A percentile compares a stretch with the other conserved stretches of the same genome.
Conservation (phyloP, 1,140 invertebrate genomes). For the Pseudomyrmex cubaensis region DNA sequence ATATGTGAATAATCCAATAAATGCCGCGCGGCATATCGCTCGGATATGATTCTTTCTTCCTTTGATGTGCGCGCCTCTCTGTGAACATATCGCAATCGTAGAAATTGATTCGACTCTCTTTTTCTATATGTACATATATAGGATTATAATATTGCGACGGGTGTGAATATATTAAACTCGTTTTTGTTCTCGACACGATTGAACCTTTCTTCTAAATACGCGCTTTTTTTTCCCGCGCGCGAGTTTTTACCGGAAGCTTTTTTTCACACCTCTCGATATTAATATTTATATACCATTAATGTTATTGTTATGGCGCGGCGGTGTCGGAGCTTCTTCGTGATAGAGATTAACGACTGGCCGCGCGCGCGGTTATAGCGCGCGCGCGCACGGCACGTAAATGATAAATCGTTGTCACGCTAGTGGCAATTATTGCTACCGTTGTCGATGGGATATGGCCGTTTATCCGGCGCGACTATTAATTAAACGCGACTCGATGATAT, state of each 20-base stretch:
- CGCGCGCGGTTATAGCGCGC: neutral
- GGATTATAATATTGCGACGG: too few species aligned
- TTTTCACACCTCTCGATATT: neutral
- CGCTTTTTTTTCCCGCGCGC: neutral
- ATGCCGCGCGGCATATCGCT: too few species aligned
- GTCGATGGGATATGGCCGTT: constrained; percentile 37
- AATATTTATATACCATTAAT: constrained; percentile 39
- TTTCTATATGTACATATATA: too few species aligned
- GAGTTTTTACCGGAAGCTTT: too few species aligned
- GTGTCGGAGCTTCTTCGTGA: constrained; percentile 32
- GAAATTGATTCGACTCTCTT: too few species aligned
- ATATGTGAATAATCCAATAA: too few species aligned
- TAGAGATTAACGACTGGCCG: constrained; percentile 49
- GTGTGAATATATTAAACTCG: too few species aligned
- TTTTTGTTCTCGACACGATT: neutral
- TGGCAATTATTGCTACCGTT: constrained; percentile 53
- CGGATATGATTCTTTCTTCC: too few species aligned
- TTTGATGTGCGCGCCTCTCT: too few species aligned
- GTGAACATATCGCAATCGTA: too few species aligned
- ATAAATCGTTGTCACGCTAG: constrained; percentile 48
- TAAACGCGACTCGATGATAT: constrained; percentile 35
- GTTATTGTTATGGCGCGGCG: constrained; percentile 11
- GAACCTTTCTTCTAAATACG: neutral
- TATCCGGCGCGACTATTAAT: constrained; percentile 55
- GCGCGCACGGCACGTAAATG: constrained; percentile 12